Base-by-base conservation (phyloP, 2,113 vertebrate species). In the Copsychus sechellarum region DNA sequence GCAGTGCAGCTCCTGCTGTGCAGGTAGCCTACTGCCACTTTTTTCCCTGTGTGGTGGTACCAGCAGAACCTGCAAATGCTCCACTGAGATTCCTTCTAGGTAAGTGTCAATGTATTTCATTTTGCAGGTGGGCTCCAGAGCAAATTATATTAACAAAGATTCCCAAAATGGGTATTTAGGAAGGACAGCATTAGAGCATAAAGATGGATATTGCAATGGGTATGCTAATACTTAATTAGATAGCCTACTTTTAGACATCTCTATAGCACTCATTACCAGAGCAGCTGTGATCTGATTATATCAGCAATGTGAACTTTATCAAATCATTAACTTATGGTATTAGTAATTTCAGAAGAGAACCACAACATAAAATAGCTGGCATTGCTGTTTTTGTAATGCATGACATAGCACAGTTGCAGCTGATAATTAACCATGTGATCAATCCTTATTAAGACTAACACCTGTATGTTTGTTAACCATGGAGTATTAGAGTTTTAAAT, bases 181-280 rank as follows among this genome's bases (percentile, higher is more conserved):
- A 95, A 94, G 88, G 83, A 86, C 86, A 78, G 40, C 31, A 31
- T 91, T 86, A 78, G 38, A 93, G 13, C 56, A 67, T 84, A 92
- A 92, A 89, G 94, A 92, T 81, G 72, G 91, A 89, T 95, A 88
- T 57, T 60, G 80, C 60, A 78, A 70, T 76, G 72, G 83, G 31
- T 95, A 67, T 92, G 86, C 82, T 97, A 95, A 92, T 91, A 88
- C 60, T 74, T 97, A 95, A 94, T 97, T 97, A 92, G 72, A 70
- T 88, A 92, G 87, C 72, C 86, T 86, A 71, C 72, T 92, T 94
- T 81, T 36, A 94, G 81, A 70, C 70, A 67, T 81, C 60, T 93
- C 95, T 79, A 81, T 94, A 95, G 65, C 77, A 57, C 48, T 86
- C 61, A 84, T 93, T 92, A 88, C 53, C 36, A 60, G 77, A 92